Base-by-base conservation (phyloP, 2,113 vertebrate species). In the Tyrannus savana region DNA sequence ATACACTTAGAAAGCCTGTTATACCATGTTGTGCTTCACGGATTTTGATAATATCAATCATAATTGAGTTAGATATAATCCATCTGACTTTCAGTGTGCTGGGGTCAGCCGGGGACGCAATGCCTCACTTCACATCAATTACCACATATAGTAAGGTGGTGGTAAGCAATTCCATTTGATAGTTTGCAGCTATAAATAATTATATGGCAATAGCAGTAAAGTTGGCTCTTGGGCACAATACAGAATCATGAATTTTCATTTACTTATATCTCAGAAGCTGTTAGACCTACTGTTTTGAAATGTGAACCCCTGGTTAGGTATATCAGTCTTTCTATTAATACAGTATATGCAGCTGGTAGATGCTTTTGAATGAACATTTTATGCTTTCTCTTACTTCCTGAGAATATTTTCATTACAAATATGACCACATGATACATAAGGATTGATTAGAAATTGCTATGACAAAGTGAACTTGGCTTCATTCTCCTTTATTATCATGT, bases 11-110 rank as follows among this genome's bases (percentile, higher is more conserved):
- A 98, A 98, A 96, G 97, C 97, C 98, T 97, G 97, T 97, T 98
- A 97, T 95, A 97, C 96, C 97, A 41, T 92, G 97, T 95, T 67
- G 90, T 97, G 96, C 96, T 92, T 83, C 89, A 98, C 86, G 53
- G 99, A 98, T 99, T 99, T 98, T 99, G 98, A 99, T 99, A 97
- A 98, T 99, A 99, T 99, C 98, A 99, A 99, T 99, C 99, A 99
- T 99, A 99, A 99, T 98, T 98, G 98, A 98, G 98, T 99, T 98
- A 98, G 98, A 98, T 98, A 98, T 98, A 98, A 99, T 99, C 98
- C 97, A 98, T 99, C 98, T 98, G 98, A 98, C 98, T 99, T 98
- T 95, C 97, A 97, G 97, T 95, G 96, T 87, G 93, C 97, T 72
- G 92, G 98, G 98, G 98, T 99, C 98, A 99, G 95, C 95, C 73